Evolutionary conservation across 2,888 invertebrate genomes (phyloP).

Genomic region (Carabus problematicus): DNA sequence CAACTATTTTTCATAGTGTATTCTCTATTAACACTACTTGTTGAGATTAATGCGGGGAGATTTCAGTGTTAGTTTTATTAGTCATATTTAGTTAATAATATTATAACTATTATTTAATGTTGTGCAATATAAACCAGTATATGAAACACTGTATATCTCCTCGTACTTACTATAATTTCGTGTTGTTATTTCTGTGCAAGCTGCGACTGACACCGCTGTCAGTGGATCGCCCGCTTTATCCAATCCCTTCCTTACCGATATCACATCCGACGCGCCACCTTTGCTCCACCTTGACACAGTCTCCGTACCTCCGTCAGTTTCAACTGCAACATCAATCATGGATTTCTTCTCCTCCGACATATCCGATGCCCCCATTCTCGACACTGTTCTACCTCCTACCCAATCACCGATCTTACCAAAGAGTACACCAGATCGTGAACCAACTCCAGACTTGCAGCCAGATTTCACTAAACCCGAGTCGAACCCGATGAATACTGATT

Average conservation of each 20-base stretch:
- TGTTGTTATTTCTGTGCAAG: constrained; percentile 54
- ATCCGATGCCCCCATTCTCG: constrained; percentile 8
- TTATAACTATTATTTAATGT: neutral
- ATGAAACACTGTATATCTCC: too few relatives aligned
- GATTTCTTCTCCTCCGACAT: constrained; percentile 46
- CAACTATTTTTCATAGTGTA: constrained; percentile 5
- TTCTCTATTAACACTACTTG: constrained; percentile 4
- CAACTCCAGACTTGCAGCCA: neutral
- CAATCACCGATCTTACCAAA: constrained; percentile 16
- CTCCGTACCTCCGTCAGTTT: constrained; percentile 50
- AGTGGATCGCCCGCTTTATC: constrained; percentile 50
- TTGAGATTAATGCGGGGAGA: neutral
- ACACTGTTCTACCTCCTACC: constrained; percentile 19
- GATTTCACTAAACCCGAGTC: neutral
- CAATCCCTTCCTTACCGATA: constrained; percentile 58
- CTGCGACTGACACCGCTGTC: constrained; percentile 54
- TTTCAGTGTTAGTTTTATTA: neutral
- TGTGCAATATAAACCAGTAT: too few relatives aligned
- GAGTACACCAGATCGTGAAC: constrained; percentile 1
- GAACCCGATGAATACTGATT: neutral
- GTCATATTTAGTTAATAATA: neutral
- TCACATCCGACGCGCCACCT: constrained; percentile 52
- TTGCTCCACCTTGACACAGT: constrained; percentile 52
- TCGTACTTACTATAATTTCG: constrained; percentile 37
- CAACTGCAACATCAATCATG: constrained; percentile 42